These are phyloP conservation scores for Hippopotamus amphibius DNA, from an alignment of 2,113 vertebrate genomes.

Conservation along the genomic window DNA sequence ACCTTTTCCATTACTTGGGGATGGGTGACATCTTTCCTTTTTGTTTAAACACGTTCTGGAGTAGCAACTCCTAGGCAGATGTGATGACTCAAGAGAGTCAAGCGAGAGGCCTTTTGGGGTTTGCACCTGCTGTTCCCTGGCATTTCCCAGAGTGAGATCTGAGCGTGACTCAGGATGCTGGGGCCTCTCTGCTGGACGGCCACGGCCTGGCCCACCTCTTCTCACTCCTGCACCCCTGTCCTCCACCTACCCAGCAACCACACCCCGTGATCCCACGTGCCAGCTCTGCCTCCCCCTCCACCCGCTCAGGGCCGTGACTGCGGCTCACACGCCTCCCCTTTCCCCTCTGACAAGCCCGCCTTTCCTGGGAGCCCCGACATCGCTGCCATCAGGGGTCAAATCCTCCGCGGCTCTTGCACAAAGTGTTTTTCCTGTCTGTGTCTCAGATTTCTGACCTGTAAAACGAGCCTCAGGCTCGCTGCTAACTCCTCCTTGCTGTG, in stretches of 20 bases:
- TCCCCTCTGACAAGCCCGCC: background rate
- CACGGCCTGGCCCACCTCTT: background rate
- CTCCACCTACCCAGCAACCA: background rate
- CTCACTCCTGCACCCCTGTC: background rate
- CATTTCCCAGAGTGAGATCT: background rate
- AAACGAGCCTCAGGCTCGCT: slow-evolving; percentile 7
- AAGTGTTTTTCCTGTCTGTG: slow-evolving; percentile 51
- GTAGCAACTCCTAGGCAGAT: background rate
- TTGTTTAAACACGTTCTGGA: background rate
- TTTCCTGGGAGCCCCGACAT: slow-evolving; percentile 53
- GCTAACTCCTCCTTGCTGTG: background rate
- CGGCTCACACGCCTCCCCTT: background rate
- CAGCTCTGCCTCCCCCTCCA: too few relatives aligned
- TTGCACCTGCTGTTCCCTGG: background rate
- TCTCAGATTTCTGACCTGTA: slow-evolving; percentile 69
- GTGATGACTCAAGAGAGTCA: background rate
- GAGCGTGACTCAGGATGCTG: slow-evolving; percentile 26
- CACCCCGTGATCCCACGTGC: background rate
- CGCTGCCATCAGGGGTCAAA: background rate
- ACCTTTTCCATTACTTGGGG: background rate
- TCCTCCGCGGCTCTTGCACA: slow-evolving; percentile 14
- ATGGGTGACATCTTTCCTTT: background rate
- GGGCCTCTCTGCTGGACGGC: background rate
- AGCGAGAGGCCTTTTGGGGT: background rate
- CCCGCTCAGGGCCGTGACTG: background rate